Evolutionary conservation across 2,888 invertebrate species (phyloP), one percentile per base, ranked within the genome.

Genomic region (Melinopterus prodromus): DNA sequence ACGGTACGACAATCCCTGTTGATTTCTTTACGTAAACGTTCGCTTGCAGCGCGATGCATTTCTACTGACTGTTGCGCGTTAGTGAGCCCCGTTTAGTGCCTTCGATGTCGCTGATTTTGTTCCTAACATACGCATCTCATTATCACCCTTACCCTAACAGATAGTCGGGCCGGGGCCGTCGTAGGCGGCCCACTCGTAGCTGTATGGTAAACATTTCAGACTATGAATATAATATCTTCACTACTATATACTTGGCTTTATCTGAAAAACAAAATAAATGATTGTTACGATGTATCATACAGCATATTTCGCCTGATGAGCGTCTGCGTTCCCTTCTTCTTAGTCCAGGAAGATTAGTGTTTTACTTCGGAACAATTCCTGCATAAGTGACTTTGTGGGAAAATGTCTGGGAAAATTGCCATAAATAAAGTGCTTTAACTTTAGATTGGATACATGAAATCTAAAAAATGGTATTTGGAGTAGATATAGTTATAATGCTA

Each of bases 101-200:
- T 78, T 72, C 16, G 71, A 71, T 78, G 78, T 78, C 38, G 78
- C 78, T 71, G 78, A 16, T 71, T 78, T 69, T 69, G 26, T 76
- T 16, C 53, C 53, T 53, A 53, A 53, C 5, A 4, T 9, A 9
- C 53, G 53, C 53, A 53, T 53, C 53, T 53, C 53, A 53, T 53
- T 12, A 53, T 53, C 12, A 12, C 53, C 53, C 53, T 12, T 53
- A 12, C 53, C 53, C 53, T 12, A 9, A 53, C 9, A 53, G 53
- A 53, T 53, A 53, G 53, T 7, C 53, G 53, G 53, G 9, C 12
- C 53, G 26, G 26, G 26, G 26, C 26, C 26, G 26, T 26, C 26
- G 26, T 26, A 53, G 53, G 53, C 53, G 53, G 53, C 53, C 12
- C 53, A 53, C 53, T 53, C 7, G 2, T 53, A 53, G 53, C 12